A percentile compares a stretch with the other conserved stretches of the same genome.
These are phyloP conservation scores for Opisthocomus hoazin DNA, from an alignment of 2,113 vertebrate species.

Conservation along the genomic window DNA sequence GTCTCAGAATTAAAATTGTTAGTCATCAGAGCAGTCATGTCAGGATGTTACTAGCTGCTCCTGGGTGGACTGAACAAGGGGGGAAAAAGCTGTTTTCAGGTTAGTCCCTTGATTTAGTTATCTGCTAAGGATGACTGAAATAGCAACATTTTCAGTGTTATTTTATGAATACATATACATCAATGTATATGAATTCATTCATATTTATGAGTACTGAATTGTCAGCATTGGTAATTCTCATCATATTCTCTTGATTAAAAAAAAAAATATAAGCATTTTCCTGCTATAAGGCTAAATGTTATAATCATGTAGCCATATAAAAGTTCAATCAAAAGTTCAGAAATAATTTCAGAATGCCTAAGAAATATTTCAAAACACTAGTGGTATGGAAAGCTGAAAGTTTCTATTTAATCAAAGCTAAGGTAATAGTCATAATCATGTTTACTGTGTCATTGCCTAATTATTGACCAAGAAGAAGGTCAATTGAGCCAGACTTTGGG, in stretches of 20 bases:
- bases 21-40: background rate
- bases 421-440: background rate
- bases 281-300: background rate
- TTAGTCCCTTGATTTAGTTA: background rate
- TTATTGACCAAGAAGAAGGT: background rate
- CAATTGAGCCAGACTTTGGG: background rate
- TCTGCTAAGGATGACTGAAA: background rate
- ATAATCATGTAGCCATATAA: background rate
- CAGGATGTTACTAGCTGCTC: background rate
- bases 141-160: background rate
- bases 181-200: too few species aligned
- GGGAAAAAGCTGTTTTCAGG: background rate
- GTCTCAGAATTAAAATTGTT: constrained; percentile 2
- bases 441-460: background rate
- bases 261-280: background rate
- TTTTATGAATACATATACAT: background rate
- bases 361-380: background rate
- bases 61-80: background rate
- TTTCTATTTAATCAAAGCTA: background rate
- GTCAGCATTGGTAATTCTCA: background rate
- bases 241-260: background rate
- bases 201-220: background rate
- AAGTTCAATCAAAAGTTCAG: background rate
- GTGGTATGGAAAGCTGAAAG: background rate
- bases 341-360: background rate